Conservation (phyloP, 2,113 vertebrate species). For the Hemiscyllium ocellatum region DNA sequence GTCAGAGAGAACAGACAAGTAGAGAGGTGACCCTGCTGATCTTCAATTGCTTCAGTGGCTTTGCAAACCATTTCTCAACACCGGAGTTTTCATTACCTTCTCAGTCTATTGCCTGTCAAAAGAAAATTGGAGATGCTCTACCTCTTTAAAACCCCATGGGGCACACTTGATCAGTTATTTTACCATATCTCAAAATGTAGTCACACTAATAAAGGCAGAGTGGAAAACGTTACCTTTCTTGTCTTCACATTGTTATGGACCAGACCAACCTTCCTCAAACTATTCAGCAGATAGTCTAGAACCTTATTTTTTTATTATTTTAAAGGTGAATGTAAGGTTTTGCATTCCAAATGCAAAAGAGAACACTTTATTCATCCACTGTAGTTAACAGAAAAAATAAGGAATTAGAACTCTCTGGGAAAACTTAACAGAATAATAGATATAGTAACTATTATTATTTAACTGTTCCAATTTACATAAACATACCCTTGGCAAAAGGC, state of each 20-base stretch:
- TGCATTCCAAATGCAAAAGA: no score
- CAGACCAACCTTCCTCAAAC: no score
- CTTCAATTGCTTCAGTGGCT: background rate
- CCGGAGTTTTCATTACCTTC: background rate
- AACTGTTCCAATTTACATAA: no score
- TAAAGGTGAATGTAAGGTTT: no score
- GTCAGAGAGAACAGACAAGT: background rate
- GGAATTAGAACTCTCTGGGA: no score
- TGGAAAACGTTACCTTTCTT: background rate
- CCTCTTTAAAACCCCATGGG: background rate
- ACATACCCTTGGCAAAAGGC: no score
- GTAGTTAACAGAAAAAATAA: no score
- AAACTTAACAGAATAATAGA: no score
- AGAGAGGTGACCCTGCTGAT: background rate
- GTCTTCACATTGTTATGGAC: background rate
- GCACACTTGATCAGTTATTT: background rate
- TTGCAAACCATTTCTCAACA: background rate
- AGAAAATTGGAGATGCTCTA: background rate
- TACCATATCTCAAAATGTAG: background rate
- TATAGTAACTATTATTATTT: no score
- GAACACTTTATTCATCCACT: no score
- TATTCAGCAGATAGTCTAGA: no score
- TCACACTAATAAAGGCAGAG: conserved; percentile 1
- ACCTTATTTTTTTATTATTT: no score
- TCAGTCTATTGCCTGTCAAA: background rate